phyloP scores from a whole-genome alignment of 2,888 invertebrate genomes.

The Amphipyra berbera region DNA sequence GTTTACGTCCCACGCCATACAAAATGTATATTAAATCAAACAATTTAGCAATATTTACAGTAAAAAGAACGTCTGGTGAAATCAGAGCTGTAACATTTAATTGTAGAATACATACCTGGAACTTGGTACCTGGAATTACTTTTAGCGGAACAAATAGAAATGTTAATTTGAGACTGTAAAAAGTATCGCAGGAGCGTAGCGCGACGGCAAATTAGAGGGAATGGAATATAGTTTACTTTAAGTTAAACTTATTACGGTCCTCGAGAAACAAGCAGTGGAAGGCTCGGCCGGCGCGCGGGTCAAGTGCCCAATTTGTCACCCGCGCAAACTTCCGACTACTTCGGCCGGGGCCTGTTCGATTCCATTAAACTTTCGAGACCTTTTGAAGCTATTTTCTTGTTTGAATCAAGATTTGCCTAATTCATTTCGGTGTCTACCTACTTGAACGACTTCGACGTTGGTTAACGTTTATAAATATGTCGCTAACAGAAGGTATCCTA shows the following conservation, averaged over 20 bases:
- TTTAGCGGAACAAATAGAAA: constrained; percentile 63
- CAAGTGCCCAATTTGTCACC: constrained; percentile 90
- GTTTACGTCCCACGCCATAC: not conserved
- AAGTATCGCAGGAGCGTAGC: constrained; percentile 74
- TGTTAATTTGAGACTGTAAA: constrained; percentile 79
- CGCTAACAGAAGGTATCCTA: constrained; percentile 22
- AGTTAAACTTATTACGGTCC: constrained; percentile 90
- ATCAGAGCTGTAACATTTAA: constrained; percentile 39
- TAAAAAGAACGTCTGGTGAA: constrained; percentile 35
- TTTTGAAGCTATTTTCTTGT: constrained; percentile 88
- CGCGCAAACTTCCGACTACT: constrained; percentile 87
- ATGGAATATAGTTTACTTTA: constrained; percentile 90
- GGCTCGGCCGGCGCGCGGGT: constrained; percentile 84
- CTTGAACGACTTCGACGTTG: constrained; percentile 52
- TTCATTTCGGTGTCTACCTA: constrained; percentile 76
- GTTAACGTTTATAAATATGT: constrained; percentile 49
- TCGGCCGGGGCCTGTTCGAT: constrained; percentile 85
- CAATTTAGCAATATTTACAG: constrained; percentile 32
- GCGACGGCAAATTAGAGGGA: constrained; percentile 86
- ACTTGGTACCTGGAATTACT: constrained; percentile 57
- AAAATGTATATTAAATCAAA: constrained; percentile 43
- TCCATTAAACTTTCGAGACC: constrained; percentile 90
- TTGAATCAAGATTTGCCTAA: constrained; percentile 87
- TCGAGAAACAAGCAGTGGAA: constrained; percentile 86
- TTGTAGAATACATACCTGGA: constrained; percentile 41